Evolutionary conservation across 2,888 invertebrate genomes (phyloP), one percentile per base, ranked within the genome.

Genomic region (Ochropleura plecta): DNA sequence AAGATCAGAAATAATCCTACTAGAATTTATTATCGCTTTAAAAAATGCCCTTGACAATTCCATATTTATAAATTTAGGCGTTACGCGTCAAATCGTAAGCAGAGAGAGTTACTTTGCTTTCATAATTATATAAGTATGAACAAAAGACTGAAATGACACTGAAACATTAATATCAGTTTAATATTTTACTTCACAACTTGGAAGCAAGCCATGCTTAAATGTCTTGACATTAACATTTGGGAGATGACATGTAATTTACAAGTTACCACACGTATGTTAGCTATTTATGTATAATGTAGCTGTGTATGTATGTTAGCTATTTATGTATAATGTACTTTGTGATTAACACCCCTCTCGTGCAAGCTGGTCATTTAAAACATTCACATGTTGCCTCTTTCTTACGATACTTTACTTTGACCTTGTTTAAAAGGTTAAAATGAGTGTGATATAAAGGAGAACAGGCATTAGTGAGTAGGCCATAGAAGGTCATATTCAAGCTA

Each of bases 241-340:
- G n/a, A 78, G n/a, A 79, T 69, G 55, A 64, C 53, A 49, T 20
- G 60, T 66, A 46, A 78, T 78, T 83, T 57, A 59, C 53, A 65
- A 69, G 60, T 79, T 65, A 59, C 64, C 53, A 12, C 8, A 51
- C n/a, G 57, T 55, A 2, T 49, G 16, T 18, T n/a, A 67, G 40
- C 42, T 53, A n/a, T 68, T 65, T 12, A 42, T 44, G 48, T 57
- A 57, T 8, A 16, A 30, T 30, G 30, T 30, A 30, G 30, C 30
- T 30, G 30, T 30, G 30, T 30, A 30, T 30, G 57, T 55, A 2
- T 49, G 30, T 30, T 30, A 30, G 30, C 30, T 49, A 49, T 49
- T 16, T 18, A 44, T 18, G 18, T 65, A 65, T 57, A 51, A 79
- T 78, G 48, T 64, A 65, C n/a, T 49, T 44, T 18, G 20, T 18